phyloP scores from a whole-genome alignment of 2,113 vertebrate species.

The Chamaea fasciata region DNA sequence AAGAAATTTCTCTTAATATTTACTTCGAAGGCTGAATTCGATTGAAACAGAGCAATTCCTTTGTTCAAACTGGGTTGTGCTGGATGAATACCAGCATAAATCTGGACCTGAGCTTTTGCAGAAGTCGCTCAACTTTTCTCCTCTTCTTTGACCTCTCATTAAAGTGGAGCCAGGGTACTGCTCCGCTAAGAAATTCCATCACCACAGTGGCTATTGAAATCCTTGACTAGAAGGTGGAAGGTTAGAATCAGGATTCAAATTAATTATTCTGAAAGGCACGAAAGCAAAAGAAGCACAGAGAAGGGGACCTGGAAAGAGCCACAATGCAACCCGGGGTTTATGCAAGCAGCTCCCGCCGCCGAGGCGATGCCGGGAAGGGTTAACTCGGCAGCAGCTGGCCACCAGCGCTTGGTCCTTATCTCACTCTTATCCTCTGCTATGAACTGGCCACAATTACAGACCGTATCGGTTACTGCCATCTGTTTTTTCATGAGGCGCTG shows the following conservation, averaged over 20 bases:
- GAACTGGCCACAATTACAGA: constrained; percentile 41
- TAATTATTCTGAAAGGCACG: neutral
- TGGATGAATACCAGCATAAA: neutral
- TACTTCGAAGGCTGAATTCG: neutral
- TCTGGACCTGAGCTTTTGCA: neutral
- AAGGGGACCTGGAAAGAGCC: neutral
- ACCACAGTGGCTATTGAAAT: neutral
- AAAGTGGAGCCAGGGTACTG: neutral
- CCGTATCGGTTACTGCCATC: constrained; percentile 68
- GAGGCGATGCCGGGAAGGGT: constrained; percentile 14
- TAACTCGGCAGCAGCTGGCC: constrained; percentile 65
- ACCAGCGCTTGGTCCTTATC: constrained; percentile 46
- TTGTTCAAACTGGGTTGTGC: neutral
- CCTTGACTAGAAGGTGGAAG: neutral
- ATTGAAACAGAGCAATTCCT: neutral
- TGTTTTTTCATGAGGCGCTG: constrained; percentile 55
- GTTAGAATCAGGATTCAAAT: neutral
- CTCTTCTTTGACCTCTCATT: neutral
- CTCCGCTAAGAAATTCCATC: neutral
- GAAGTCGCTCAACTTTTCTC: neutral
- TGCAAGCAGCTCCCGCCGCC: neutral
- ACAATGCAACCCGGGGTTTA: neutral
- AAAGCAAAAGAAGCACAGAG: neutral
- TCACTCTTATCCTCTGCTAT: constrained; percentile 58
- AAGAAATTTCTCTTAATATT: neutral